phyloP scores from a whole-genome alignment of 1,140 invertebrate species.

The Pristionchus pacificus region DNA sequence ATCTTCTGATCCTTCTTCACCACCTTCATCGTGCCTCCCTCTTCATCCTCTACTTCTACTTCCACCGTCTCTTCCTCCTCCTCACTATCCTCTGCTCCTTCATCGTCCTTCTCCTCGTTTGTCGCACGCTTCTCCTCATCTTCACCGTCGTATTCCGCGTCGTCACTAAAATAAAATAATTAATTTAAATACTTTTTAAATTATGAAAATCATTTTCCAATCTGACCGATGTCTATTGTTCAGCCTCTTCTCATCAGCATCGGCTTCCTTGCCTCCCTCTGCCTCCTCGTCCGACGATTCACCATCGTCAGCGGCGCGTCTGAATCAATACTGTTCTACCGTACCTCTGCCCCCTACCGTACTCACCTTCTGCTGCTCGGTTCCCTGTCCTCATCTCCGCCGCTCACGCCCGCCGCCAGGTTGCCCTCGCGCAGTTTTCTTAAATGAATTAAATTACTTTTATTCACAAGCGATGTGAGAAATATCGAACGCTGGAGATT shows the following conservation, averaged over 20 bases:
- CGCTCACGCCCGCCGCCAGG: conserved; percentile 13
- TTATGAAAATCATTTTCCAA: conserved; percentile 42
- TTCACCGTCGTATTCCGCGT: conserved; percentile 62
- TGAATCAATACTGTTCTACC: background rate
- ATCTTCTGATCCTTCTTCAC: conserved; percentile 23
- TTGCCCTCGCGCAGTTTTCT: conserved; percentile 35
- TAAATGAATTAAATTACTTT: conserved; percentile 14
- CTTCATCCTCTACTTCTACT: conserved; percentile 33
- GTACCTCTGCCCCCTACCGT: background rate
- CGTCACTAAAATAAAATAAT: conserved; percentile 68
- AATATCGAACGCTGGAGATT: conserved; percentile 14
- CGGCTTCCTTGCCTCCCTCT: conserved; percentile 59
- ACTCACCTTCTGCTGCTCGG: background rate
- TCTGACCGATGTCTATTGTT: conserved; percentile 52
- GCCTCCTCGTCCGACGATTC: conserved; percentile 55
- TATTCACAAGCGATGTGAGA: conserved; percentile 29
- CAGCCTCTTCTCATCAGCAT: conserved; percentile 45
- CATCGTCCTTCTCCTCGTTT: conserved; percentile 73
- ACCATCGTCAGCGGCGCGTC: conserved; percentile 45
- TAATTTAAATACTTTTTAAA: no score
- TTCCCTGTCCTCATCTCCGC: conserved; percentile 16
- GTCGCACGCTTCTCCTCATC: conserved; percentile 65
- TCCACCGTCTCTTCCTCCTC: conserved; percentile 34
- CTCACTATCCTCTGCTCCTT: conserved; percentile 54
- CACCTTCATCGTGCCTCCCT: conserved; percentile 33